A percentile compares a stretch with the other conserved stretches of the same genome.
Evolutionary conservation across 2,113 vertebrate species (phyloP).

Genomic region (Pleuronectes platessa): DNA sequence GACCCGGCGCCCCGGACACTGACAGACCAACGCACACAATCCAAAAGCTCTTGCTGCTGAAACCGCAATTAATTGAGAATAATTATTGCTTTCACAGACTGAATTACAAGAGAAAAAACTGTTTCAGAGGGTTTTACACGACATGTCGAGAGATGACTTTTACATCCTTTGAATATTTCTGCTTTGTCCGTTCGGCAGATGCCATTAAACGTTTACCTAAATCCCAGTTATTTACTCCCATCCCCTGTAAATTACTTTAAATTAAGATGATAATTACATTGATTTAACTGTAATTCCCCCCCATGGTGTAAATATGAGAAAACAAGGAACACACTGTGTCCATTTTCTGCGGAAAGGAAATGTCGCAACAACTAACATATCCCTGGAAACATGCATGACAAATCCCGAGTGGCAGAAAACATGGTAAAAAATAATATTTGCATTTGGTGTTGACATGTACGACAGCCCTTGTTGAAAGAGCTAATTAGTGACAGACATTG

Average conservation of each 20-base stretch:
- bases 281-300: neutral
- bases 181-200: conserved; percentile 3
- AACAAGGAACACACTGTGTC: too few relatives aligned
- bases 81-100: conserved; percentile 62
- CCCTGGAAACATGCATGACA: conserved; percentile 9
- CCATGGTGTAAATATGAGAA: neutral
- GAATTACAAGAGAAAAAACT: conserved; percentile 46
- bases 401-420: conserved; percentile 11
- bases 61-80: conserved; percentile 68
- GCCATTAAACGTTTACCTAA: conserved; percentile 18
- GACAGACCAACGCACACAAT: conserved; percentile 50
- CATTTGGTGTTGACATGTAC: conserved; percentile 13
- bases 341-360: neutral
- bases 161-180: conserved; percentile 27
- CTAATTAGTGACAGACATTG: conserved; percentile 41
- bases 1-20: conserved; percentile 30
- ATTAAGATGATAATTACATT: neutral
- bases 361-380: neutral
- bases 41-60: conserved; percentile 45
- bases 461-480: conserved; percentile 12
- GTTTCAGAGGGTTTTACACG: conserved; percentile 28
- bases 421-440: conserved; percentile 30
- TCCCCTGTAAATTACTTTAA: too few relatives aligned
- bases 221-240: conserved; percentile 14
- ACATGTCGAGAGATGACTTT: conserved; percentile 38